These are phyloP conservation scores for Epizoanthus stellaris DNA, from an alignment of 92 coral and sea anemone species.

Conservation along the genomic window DNA sequence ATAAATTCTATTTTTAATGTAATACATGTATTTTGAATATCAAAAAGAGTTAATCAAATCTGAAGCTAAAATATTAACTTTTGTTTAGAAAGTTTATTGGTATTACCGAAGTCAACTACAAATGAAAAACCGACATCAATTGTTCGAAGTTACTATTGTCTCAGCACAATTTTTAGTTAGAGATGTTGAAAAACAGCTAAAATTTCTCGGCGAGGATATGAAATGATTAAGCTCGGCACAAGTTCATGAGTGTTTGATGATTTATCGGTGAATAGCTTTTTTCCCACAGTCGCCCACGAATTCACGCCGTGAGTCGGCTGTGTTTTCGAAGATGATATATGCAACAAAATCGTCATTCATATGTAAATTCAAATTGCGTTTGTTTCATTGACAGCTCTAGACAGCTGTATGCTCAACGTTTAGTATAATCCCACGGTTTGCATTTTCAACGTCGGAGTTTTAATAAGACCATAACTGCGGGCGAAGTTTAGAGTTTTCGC, in stretches of 20 bases:
- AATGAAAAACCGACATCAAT: neutral
- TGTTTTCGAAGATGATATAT: neutral
- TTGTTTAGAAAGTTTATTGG: too few species aligned
- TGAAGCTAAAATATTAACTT: too few species aligned
- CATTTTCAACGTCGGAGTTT: conserved; percentile 25
- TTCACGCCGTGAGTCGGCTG: neutral
- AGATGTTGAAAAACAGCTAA: too few species aligned
- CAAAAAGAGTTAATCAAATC: neutral
- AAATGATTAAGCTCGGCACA: neutral
- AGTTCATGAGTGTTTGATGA: neutral
- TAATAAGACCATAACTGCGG: neutral
- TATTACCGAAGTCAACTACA: neutral
- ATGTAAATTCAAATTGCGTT: conserved; percentile 22
- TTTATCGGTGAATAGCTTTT: neutral
- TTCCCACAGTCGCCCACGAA: conserved; percentile 41
- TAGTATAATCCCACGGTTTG: conserved; percentile 5
- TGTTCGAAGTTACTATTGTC: neutral
- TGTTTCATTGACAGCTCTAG: conserved; percentile 21
- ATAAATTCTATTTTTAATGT: neutral
- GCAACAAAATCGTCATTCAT: conserved; percentile 12
- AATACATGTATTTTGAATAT: neutral
- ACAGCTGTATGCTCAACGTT: conserved; percentile 38
- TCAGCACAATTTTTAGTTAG: too few species aligned
- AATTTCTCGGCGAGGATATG: too few species aligned
- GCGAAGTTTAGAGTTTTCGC: neutral